These are phyloP conservation scores for Sebastes paucispinis DNA, from an alignment of 2,797 vertebrate genomes.

Conservation along the genomic window DNA sequence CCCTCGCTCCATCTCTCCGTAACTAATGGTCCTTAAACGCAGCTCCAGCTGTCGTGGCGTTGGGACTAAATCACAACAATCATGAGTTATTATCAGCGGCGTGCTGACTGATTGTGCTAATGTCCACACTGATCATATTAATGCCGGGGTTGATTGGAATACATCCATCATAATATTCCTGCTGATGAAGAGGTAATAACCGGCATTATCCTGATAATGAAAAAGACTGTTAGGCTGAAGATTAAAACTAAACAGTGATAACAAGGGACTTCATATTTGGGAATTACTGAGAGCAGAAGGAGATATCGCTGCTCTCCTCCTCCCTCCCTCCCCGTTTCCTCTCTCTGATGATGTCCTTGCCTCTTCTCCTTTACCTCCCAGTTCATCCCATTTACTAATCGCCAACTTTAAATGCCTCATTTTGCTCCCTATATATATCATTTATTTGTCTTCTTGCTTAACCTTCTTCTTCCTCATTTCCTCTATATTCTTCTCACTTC, in stretches of 20 bases:
- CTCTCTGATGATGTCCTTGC: slow-evolving; percentile 51
- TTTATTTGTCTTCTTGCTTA: slow-evolving; percentile 1
- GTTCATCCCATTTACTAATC: slow-evolving; percentile 49
- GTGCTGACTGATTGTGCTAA: slow-evolving; percentile 73
- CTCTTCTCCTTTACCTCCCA: slow-evolving; percentile 47
- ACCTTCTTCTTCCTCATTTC: background rate
- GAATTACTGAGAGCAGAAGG: slow-evolving; percentile 50
- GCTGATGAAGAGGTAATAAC: slow-evolving; percentile 73
- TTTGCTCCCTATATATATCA: slow-evolving; percentile 17
- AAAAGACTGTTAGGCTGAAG: slow-evolving; percentile 63
- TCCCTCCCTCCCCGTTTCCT: background rate
- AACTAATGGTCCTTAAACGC: slow-evolving; percentile 75
- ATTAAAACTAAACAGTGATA: slow-evolving; percentile 73
- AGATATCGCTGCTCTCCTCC: slow-evolving; percentile 13
- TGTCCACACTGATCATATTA: slow-evolving; percentile 70
- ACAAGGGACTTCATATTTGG: slow-evolving; percentile 62
- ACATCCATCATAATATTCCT: slow-evolving; percentile 74
- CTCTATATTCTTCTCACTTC: background rate
- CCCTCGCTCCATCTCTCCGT: slow-evolving; percentile 29
- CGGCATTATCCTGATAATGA: slow-evolving; percentile 66
- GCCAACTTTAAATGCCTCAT: slow-evolving; percentile 28
- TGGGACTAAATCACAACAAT: slow-evolving; percentile 76
- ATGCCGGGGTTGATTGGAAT: slow-evolving; percentile 68
- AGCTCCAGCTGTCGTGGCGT: slow-evolving; percentile 68
- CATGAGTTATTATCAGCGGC: slow-evolving; percentile 70